Base-by-base conservation (phyloP, 2,113 vertebrate species). In the Pantherophis guttatus region DNA sequence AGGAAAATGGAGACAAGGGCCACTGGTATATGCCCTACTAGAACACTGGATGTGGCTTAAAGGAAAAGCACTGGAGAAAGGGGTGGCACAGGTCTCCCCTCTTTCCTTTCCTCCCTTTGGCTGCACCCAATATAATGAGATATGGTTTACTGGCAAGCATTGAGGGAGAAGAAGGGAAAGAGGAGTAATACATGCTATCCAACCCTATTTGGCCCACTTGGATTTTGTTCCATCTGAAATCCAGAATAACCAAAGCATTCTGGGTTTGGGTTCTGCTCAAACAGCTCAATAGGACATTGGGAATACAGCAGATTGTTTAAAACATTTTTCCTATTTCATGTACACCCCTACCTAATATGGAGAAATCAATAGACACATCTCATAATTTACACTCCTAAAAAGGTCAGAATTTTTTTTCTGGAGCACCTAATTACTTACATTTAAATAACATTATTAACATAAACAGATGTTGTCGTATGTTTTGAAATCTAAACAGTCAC, bases 371-470 rank as follows among this genome's bases (percentile, higher is more conserved):
- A 81, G 33, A 44, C 8, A 29, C 54, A 70, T 75, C 62, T 65
- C 24, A 70, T 88, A 62, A 75, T 87, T 92, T 89, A 70, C 48
- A 50, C 13, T 88, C 52, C 86, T 88, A 52, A 29, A 0, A 50
- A 92, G 91, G 94, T 87, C 62, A 90, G n/a, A 39, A 1, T 85
- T 96, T 87, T 94, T 81, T 81, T 81, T 90, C n/a, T 59, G 90
- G 48, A 88, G 92, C 24, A 3, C 57, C 19, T 58, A 89, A 89
- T 89, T 89, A 89, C n/a, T 44, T 70, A 52, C 53, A 15, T 89
- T 89, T 87, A 89, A 86, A 53, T 33, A 93, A 94, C 88, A 81
- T 88, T 93, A 52, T 57, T 90, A 9, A 2, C 21, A 48, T 86
- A 59, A 91, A 39, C 24, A 65, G 55, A 39, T 44, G 59, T 48